A percentile compares a stretch with the other conserved stretches of the same genome.
Conservation (phyloP, 2,797 vertebrate species). For the Enteromius argenteus region DNA sequence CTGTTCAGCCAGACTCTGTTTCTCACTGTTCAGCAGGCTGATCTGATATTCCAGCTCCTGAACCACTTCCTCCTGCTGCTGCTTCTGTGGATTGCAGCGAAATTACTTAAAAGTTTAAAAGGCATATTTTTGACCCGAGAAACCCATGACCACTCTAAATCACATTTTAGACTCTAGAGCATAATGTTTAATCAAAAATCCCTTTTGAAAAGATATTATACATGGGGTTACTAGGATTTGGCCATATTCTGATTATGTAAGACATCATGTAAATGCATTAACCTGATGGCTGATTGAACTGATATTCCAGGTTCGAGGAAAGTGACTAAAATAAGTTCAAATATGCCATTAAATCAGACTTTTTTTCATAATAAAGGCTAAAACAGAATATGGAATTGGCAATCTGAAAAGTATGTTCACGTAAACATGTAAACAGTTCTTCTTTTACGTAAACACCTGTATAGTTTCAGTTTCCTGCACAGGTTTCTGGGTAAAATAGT, state of each 20-base stretch:
- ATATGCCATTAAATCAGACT: neutral
- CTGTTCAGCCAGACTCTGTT: conserved; percentile 91
- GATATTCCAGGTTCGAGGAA: neutral
- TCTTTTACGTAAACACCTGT: conserved; percentile 65
- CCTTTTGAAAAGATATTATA: neutral
- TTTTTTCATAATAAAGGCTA: conserved; percentile 1
- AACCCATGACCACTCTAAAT: neutral
- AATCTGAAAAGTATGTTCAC: neutral
- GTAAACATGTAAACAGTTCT: neutral
- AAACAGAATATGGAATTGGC: neutral
- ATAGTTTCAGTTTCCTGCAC: conserved; percentile 72
- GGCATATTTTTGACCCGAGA: neutral
- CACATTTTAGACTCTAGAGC: neutral
- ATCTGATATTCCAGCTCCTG: conserved; percentile 97
- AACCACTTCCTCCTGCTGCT: conserved; percentile 86
- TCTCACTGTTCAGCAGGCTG: conserved; percentile 90
- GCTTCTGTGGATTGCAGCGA: neutral
- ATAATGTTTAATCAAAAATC: neutral
- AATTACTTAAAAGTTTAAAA: neutral
- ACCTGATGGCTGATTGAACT: neutral
- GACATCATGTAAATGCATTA: neutral
- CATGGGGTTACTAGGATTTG: neutral
- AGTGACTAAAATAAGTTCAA: neutral
- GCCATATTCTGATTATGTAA: neutral
- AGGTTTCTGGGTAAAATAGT: conserved; percentile 68